phyloP scores from a whole-genome alignment of 2,113 vertebrate species.

The Mirounga angustirostris region DNA sequence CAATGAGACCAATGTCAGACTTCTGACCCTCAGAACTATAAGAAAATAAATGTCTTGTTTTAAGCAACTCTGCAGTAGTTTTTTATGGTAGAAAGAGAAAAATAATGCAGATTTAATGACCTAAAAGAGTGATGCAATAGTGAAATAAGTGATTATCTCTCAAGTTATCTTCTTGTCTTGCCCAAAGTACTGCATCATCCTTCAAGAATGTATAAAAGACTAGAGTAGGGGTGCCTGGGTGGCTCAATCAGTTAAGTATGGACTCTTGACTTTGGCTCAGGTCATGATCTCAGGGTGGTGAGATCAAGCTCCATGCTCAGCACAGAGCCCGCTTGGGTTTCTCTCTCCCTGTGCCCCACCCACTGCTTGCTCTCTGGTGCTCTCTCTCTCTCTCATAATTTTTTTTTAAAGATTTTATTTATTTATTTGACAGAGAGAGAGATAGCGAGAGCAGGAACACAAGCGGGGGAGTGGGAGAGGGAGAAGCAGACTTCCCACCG shows the following conservation, averaged over 20 bases:
- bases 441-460: no score
- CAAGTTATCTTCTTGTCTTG: not conserved
- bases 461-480: no score
- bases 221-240: not conserved
- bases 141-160: not conserved
- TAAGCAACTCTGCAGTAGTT: not conserved
- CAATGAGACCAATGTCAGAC: not conserved
- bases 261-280: not conserved
- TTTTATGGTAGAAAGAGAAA: not conserved
- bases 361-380: not conserved
- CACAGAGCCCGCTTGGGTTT: not conserved
- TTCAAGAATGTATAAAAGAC: conserved; percentile 5
- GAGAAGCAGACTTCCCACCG: no score
- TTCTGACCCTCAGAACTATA: not conserved
- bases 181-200: not conserved
- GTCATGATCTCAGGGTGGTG: not conserved
- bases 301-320: not conserved
- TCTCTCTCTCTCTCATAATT: not conserved
- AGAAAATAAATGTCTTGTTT: not conserved
- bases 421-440: no score
- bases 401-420: no score
- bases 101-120: not conserved
- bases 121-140: not conserved
- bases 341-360: not conserved
- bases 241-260: not conserved